Conservation (phyloP, 2,113 vertebrate species). For the Apodemus speciosus region DNA sequence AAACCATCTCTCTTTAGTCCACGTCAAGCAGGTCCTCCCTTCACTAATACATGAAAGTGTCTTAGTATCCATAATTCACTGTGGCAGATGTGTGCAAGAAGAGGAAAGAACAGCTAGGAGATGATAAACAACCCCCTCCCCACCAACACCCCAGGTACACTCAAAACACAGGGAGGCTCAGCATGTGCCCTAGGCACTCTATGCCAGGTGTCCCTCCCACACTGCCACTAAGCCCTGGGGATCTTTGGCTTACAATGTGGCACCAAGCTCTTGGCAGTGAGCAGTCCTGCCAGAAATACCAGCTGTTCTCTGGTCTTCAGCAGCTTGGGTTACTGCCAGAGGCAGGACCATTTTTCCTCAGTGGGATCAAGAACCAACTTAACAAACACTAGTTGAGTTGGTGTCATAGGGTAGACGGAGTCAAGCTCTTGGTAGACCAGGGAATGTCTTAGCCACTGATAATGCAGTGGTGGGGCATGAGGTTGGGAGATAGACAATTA, state of each 20-base stretch:
- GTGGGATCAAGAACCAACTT: background rate
- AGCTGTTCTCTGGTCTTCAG: background rate
- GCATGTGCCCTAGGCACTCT: background rate
- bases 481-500: background rate
- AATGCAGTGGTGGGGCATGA: no score
- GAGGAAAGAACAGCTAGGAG: background rate
- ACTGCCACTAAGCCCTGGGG: background rate
- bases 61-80: conserved; percentile 48
- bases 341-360: background rate
- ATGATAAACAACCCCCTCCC: background rate
- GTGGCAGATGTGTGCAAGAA: background rate
- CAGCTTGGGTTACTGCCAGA: background rate
- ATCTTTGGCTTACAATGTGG: background rate
- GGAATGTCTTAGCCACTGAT: background rate
- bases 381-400: background rate
- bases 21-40: background rate
- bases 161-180: conserved; percentile 2
- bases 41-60: background rate
- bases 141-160: background rate
- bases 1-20: background rate
- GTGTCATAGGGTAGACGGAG: fast-evolving
- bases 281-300: background rate
- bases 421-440: background rate
- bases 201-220: conserved; percentile 9
- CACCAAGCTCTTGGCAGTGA: background rate